Base-by-base conservation (phyloP, 1,140 invertebrate genomes). In the Calliopsis andreniformis region DNA sequence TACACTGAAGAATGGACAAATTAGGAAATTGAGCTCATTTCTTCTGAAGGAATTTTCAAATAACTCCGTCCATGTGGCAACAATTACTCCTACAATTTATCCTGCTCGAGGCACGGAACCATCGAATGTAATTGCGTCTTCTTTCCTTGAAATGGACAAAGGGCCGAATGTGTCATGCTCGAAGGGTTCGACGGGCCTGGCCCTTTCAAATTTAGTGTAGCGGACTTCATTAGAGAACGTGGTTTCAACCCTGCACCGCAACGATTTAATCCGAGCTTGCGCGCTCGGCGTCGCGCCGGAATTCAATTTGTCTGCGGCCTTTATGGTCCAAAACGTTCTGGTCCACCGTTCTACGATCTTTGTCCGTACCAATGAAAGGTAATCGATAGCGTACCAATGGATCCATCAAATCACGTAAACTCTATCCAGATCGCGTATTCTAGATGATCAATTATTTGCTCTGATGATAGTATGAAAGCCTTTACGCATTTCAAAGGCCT, bases 251-350 rank as follows among this genome's bases (percentile, higher is more conserved):
- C 78, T 43, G 61, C 51, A 73, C 79, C 86, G 78, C 75, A 87
- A 86, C 86, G 83, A 84, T 83, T 87, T 85, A 86, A 87, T 87
- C 78, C 84, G 69, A 82, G 78, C 72, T 71, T 45, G 66, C 58
- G 75, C 72, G 78, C 79, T 49, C 61, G 49, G 43, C 42, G 51
- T 53, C 43, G 58, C 70, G 64, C 55, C 61, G 80, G 84, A 87
- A 87, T 85, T 87, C 76, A 82, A 79, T 87, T 87, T 86, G 76
- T 79, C 59, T 82, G 77, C 51, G 80, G 79, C 70, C 73, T 70
- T 80, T 83, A 86, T 84, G 81, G 84, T 68, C 67, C 73, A 58
- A 83, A 83, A 86, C 64, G 80, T 81, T 55, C 67, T 43, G 51
- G 68, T 53, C 43, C 45, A 62, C 42, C 51, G 63, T 61, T 67